Base-by-base conservation (phyloP, 2,888 invertebrate species). In the Synanthedon tipuliformis region DNA sequence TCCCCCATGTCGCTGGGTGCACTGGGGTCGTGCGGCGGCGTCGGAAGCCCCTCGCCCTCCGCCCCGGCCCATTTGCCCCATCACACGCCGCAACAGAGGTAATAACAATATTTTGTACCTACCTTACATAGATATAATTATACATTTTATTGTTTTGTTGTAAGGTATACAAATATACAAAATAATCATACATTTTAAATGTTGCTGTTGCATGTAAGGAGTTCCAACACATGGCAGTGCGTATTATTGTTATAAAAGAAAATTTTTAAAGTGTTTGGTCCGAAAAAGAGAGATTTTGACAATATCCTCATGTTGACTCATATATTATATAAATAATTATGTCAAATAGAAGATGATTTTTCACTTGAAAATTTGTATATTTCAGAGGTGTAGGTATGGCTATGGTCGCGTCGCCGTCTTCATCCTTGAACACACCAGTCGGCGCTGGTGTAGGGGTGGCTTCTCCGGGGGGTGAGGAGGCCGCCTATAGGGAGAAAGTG, bases 401-500 rank as follows among this genome's bases (percentile, higher is more conserved):
- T 45, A 88, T 88, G 88, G 88, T 82, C 40, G 81, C 94, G 10
- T 95, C 95, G n/a, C 96, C 96, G 0, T 93, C 93, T 41, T 92
- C 93, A 40, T 93, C 94, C 0, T 82, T 96, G 15, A 95, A 95
- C 76, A 96, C 96, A 1, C 95, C 96, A 0, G 86, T 88, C 55
- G 83, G 84, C 0, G 80, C 76, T 7, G 71, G 77, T 2, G 85
- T 74, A 53, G 71, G 77, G 1, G 85, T 74, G 54, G 85, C 81
- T 0, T 86, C 87, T 2, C 86, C 88, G 53, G 75, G 84, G 1
- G 82, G 83, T 0, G 97, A 98, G 64, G 97, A 98, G 65, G 95
- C 95, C 53, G 93, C 94, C 0, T 98, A 98, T 73, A 84, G 96
- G 53, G 98, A 98, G 71, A 98, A 98, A 80, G 94, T 97, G 56